Percentiles rank a stretch among this genome's conserved stretches.
These are phyloP conservation scores for Lamprotornis superbus DNA, from an alignment of 2,113 vertebrate species.

Conservation along the genomic window DNA sequence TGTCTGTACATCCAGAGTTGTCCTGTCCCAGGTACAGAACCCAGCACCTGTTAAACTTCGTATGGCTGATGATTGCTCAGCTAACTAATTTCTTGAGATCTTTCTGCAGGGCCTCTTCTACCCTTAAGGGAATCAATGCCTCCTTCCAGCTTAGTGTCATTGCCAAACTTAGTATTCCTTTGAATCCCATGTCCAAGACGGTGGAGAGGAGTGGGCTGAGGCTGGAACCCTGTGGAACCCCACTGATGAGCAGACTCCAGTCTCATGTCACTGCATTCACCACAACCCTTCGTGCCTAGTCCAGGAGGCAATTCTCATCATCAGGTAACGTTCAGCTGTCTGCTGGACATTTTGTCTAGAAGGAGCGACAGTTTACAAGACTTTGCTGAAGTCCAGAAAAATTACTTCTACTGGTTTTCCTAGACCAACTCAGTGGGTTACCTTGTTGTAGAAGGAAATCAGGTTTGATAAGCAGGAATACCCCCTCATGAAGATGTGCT, in stretches of 20 bases:
- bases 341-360: background rate
- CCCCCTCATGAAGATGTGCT: background rate
- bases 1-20: background rate
- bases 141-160: background rate
- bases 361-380: background rate
- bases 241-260: background rate
- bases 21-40: background rate
- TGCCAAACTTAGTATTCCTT: background rate
- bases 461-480: background rate
- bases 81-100: background rate
- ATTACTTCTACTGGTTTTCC: background rate
- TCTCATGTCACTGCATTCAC: background rate
- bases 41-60: background rate
- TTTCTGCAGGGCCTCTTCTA: background rate
- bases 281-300: background rate
- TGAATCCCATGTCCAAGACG: background rate
- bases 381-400: background rate
- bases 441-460: background rate
- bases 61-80: background rate
- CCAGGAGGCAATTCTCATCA: background rate
- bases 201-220: background rate
- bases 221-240: background rate
- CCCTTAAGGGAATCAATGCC: background rate
- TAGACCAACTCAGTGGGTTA: background rate
- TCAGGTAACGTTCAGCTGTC: rapidly evolving